Evolutionary conservation across 2,888 invertebrate species (phyloP).

Genomic region (Phortica magna): DNA sequence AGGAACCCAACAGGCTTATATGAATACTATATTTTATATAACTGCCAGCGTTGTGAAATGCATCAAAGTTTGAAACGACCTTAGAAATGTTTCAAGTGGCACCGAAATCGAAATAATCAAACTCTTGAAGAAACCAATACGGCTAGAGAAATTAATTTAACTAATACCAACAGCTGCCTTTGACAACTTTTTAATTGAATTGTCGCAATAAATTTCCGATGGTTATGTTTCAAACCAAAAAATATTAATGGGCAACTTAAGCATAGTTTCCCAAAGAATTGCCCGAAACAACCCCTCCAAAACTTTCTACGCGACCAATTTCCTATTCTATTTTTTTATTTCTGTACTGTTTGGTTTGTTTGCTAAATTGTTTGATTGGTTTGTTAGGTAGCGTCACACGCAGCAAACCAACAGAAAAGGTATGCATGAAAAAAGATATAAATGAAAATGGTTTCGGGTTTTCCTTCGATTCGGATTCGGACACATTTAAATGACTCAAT

Average conservation of each 20-base stretch:
- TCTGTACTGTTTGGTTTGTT: neutral
- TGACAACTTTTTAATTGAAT: conserved; percentile 27
- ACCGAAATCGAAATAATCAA: too few species aligned
- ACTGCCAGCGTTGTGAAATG: too few species aligned
- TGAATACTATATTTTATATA: too few species aligned
- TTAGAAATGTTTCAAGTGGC: too few species aligned
- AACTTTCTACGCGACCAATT: neutral
- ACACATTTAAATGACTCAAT: conserved; percentile 68
- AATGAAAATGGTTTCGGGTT: conserved; percentile 13
- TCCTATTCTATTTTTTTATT: conserved; percentile 3
- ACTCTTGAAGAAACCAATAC: too few species aligned
- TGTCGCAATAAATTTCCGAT: conserved; percentile 21
- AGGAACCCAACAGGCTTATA: too few species aligned
- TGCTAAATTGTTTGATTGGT: conserved; percentile 43
- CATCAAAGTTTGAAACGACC: too few species aligned
- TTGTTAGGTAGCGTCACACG: conserved; percentile 26
- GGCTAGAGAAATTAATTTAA: neutral
- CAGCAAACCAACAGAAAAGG: conserved; percentile 26
- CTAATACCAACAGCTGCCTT: neutral
- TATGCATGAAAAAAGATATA: conserved; percentile 14
- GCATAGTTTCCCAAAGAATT: neutral
- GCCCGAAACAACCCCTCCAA: neutral
- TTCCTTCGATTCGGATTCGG: conserved; percentile 41
- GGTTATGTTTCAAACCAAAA: neutral
- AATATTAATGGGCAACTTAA: too few species aligned